Base-by-base conservation (phyloP, 1,140 invertebrate species). In the Nephila pilipes region DNA sequence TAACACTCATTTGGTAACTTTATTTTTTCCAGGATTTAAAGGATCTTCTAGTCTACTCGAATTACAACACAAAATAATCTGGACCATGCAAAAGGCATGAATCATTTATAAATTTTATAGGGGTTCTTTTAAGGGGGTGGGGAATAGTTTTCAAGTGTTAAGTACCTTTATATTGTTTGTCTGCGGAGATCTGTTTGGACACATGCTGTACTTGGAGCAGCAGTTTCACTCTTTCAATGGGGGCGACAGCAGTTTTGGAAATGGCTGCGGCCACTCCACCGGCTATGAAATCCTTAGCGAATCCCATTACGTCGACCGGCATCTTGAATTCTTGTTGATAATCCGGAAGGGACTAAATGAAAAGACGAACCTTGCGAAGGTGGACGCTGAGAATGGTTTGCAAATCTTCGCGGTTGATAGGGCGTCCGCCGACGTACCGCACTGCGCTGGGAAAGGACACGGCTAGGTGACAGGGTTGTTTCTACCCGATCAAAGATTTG, bases 211-310 rank as follows among this genome's bases (percentile, higher is more conserved):
- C 96, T 94, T 96, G 95, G n/a, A 96, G 94, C 22, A 96, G 94
- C 32, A 96, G 94, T 93, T 96, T 96, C 32, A 96, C 96, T 94
- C 96, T 95, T 88, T 96, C 96, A 89, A 96, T 96, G 46, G 96
- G 96, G n/a, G 96, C 96, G 12, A 96, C 96, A 18, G 95, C 95
- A 12, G 96, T 96, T 96, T 99, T 99, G 93, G 98, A 98, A 94
- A 98, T 96, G 87, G 98, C 98, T 92, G 98, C 98, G 88, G 98
- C 97, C 94, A 98, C 96, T 95, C 98, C 98, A 95, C 97, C 98
- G 94, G 98, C 98, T 94, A 98, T 95, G 95, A 98, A 98, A 96
- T 98, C 98, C 96, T 98, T 97, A 94, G 97, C 95, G 94, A 98
- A 98, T 80, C 96, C 91, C 29, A 90, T 85, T 10, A 93, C 93